A percentile compares a stretch with the other conserved stretches of the same genome.
Evolutionary conservation across 1,140 invertebrate genomes (phyloP).

Genomic region (Littorina saxatilis): DNA sequence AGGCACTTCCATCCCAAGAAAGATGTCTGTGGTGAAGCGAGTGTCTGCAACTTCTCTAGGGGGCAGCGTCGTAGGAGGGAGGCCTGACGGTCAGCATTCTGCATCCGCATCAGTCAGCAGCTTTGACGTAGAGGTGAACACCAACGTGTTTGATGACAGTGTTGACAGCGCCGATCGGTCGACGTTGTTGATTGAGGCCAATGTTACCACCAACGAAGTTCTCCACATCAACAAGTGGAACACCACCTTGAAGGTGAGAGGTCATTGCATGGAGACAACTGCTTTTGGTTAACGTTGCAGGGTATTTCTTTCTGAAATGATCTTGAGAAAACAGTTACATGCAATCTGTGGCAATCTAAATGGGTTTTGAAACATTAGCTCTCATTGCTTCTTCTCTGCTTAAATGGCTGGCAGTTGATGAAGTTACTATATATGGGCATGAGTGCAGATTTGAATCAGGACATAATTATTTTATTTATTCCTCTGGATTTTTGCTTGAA

Average conservation of each 20-base stretch:
- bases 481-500: too few relatives aligned
- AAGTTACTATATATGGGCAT: too few relatives aligned
- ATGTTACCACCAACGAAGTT: conserved; percentile 35
- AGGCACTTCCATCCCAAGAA: conserved; percentile 23
- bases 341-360: too few relatives aligned
- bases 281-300: too few relatives aligned
- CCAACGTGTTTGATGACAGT: conserved; percentile 14
- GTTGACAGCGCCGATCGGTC: not conserved
- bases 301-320: too few relatives aligned
- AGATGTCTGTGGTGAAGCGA: not conserved
- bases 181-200: not conserved
- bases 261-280: too few relatives aligned
- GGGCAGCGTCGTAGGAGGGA: not conserved
- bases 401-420: too few relatives aligned
- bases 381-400: too few relatives aligned
- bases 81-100: not conserved
- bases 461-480: too few relatives aligned
- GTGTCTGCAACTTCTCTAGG: not conserved
- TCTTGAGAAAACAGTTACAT: too few relatives aligned
- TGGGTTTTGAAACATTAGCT: too few relatives aligned
- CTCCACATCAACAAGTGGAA: conserved; percentile 44
- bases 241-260: conserved; percentile 10
- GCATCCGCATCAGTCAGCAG: conserved; percentile 31
- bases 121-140: conserved; percentile 21
- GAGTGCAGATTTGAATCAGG: too few relatives aligned